A percentile compares a stretch with the other conserved stretches of the same genome.
Conservation (phyloP, 2,113 vertebrate genomes). For the Oplegnathus fasciatus region DNA sequence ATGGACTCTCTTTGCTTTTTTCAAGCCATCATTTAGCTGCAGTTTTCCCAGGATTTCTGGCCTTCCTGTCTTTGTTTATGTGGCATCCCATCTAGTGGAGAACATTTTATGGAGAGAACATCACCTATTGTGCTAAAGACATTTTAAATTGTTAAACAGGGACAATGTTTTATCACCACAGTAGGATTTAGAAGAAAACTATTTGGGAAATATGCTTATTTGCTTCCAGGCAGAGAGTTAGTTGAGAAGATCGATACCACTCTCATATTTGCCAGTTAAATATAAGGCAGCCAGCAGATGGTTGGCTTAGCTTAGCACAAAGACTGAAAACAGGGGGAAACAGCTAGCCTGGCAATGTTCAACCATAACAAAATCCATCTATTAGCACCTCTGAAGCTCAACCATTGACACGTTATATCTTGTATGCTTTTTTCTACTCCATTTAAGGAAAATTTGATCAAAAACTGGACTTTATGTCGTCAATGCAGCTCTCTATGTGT, state of each 20-base stretch:
- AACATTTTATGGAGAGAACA: conserved; percentile 3
- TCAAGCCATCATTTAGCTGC: neutral
- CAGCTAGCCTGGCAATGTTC: neutral
- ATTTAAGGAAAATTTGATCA: conserved; percentile 17
- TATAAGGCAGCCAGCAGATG: neutral
- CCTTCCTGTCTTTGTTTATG: neutral
- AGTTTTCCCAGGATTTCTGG: neutral
- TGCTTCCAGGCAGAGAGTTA: neutral
- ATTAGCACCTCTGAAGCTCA: no score
- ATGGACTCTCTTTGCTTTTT: neutral
- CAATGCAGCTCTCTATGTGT: neutral
- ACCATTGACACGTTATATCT: no score
- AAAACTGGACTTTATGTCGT: neutral
- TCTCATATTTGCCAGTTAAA: neutral
- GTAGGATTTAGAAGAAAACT: conserved; percentile 1
- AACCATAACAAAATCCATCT: neutral
- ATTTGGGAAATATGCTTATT: neutral
- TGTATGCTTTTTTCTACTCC: neutral
- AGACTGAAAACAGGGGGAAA: neutral
- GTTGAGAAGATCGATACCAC: neutral
- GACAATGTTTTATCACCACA: neutral
- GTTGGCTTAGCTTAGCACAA: neutral
- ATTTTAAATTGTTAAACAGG: neutral
- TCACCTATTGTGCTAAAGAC: neutral
- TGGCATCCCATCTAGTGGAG: neutral